These are phyloP conservation scores for Cecidostiba fungosa DNA, from an alignment of 2,888 invertebrate genomes.

Conservation along the genomic window DNA sequence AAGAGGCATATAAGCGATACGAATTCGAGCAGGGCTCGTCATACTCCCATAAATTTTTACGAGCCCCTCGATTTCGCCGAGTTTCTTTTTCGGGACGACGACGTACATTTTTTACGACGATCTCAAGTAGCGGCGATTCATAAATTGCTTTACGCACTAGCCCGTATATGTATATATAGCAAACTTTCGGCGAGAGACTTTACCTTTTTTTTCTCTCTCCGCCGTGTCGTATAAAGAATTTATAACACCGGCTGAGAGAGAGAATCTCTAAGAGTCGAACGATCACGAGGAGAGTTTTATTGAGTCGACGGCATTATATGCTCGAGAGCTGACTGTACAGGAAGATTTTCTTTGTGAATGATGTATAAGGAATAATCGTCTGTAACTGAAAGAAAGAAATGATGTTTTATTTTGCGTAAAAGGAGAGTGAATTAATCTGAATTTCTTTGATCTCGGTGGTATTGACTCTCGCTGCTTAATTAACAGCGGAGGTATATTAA, in stretches of 20 bases:
- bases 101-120: constrained; percentile 13
- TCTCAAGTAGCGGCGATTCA: constrained; percentile 29
- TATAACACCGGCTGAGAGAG: not conserved
- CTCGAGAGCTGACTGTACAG: not conserved
- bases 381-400: no score
- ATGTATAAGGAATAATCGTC: no score
- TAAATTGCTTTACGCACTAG: constrained; percentile 49
- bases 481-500: no score
- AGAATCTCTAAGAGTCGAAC: not conserved
- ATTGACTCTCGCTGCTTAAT: not conserved
- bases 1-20: constrained; percentile 2
- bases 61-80: constrained; percentile 37
- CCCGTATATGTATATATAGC: not conserved
- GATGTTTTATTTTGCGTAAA: no score
- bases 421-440: no score
- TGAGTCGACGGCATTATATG: not conserved
- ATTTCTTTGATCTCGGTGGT: not conserved
- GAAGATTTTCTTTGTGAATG: not conserved
- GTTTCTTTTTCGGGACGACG: constrained; percentile 40
- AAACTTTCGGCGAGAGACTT: not conserved
- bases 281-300: not conserved
- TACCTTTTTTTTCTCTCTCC: constrained; percentile 7
- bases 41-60: constrained; percentile 29
- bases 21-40: not conserved
- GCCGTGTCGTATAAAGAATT: constrained; percentile 22